phyloP scores from a whole-genome alignment of 2,113 vertebrate genomes.

The Rhadina sibilatrix region DNA sequence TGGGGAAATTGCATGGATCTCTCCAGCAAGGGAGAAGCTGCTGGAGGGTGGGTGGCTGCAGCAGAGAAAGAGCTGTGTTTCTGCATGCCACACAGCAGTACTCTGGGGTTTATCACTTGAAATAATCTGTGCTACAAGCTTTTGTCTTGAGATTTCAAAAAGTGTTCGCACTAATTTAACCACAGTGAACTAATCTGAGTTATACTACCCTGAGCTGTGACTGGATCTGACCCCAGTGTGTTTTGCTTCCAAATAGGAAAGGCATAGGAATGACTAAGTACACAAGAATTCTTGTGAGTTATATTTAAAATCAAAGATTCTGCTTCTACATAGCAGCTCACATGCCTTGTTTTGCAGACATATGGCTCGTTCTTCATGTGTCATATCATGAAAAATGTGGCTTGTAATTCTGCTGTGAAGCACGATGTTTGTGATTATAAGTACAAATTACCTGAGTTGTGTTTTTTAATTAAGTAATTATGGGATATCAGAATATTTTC shows the following conservation, averaged over 20 bases:
- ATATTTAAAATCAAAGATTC: background rate
- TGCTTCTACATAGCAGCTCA: background rate
- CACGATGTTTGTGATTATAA: background rate
- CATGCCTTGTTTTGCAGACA: background rate
- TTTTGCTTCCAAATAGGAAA: background rate
- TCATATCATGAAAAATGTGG: background rate
- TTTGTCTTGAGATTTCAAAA: background rate
- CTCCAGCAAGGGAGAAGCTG: background rate
- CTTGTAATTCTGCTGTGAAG: background rate
- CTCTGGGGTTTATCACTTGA: background rate
- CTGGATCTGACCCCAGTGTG: background rate
- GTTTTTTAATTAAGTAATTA: background rate
- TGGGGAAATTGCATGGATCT: background rate
- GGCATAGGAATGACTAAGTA: background rate
- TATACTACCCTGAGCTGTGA: background rate
- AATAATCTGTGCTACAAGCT: background rate
- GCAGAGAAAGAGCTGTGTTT: accelerated
- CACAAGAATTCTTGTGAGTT: background rate
- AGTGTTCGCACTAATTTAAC: background rate
- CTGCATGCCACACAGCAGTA: background rate
- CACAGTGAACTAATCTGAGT: background rate
- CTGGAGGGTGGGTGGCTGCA: background rate
- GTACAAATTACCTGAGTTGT: background rate
- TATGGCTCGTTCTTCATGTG: background rate
- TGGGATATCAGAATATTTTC: background rate